phyloP scores from a whole-genome alignment of 1,140 invertebrate species.

The Lamellibrachia luymesi region DNA sequence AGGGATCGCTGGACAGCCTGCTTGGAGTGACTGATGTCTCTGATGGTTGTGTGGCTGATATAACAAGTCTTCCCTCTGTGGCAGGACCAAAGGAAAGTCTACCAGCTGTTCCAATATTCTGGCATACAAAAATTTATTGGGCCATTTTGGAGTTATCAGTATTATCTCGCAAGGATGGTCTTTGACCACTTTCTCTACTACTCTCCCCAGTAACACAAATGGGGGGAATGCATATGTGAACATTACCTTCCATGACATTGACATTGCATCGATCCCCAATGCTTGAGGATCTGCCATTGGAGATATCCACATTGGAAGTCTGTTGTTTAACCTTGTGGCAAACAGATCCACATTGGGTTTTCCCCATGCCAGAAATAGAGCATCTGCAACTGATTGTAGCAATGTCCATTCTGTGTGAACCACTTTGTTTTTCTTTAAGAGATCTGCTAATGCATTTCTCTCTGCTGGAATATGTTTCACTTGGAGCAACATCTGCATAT shows the following conservation, averaged over 20 bases:
- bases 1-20: conserved; percentile 18
- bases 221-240: neutral
- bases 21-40: neutral
- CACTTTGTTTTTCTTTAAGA: neutral
- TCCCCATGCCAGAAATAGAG: neutral
- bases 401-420: neutral
- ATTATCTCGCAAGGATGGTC: neutral
- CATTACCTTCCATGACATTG: neutral
- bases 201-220: neutral
- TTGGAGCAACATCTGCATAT: neutral
- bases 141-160: too few species aligned
- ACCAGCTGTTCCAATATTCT: too few species aligned
- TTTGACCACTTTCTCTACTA: neutral
- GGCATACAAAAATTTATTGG: too few species aligned
- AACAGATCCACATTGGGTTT: conserved; percentile 28
- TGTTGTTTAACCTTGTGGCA: conserved; percentile 25
- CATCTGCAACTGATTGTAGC: neutral
- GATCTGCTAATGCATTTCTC: too few species aligned
- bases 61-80: too few species aligned
- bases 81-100: too few species aligned
- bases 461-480: neutral
- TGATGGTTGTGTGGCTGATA: too few species aligned
- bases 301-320: conserved; percentile 26
- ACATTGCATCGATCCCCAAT: conserved; percentile 26
- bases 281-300: conserved; percentile 24